Base-by-base conservation (phyloP, 2,888 invertebrate genomes). In the Patella ulyssiponensis region DNA sequence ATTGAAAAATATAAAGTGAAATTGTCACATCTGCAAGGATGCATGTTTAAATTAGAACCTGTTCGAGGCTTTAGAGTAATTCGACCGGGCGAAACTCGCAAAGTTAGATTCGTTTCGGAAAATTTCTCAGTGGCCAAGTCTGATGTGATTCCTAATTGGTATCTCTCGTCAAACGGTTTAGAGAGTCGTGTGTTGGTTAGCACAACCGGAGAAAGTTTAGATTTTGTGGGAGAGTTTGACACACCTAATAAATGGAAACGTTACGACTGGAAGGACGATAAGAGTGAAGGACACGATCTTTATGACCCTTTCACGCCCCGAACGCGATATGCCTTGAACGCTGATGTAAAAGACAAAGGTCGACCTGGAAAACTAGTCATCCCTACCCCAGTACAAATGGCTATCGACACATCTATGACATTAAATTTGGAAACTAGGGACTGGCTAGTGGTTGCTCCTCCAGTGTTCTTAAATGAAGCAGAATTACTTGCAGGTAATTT, bases 131-230 rank as follows among this genome's bases (percentile, higher is more conserved):
- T 85, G 15, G 73, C 84, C 0, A 79, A 81, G 17, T 85, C 87
- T 0, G 86, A 86, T 75, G 80, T 81, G 7, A 80, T 84, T 75
- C 88, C 88, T 1, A 84, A 86, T 75, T 88, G 88, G 87, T 88
- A 85, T 71, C 79, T 88, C 0, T 76, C 79, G 14, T 80, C 82
- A 0, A 73, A 76, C 9, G 82, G 80, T 11, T 72, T 82, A 5
- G 75, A 80, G 52, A 81, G 86, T 2, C 78, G 82, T 53, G 77
- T 85, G 4, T 71, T 88, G 0, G 70, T 64, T 9, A 85, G 80
- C 71, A 88, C 88, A 2, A 79, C 78, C 1, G 85, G 83, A 3
- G 87, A 88, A 75, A 58, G 74, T 33, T 77, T 86, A 20, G 73
- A 71, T 15, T 86, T 80, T 77, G 82, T 86, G 2, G 78, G 78